Percentiles rank a stretch among this genome's conserved stretches.
phyloP scores from a whole-genome alignment of 1,140 invertebrate genomes.

The Macrotrachela quadricornifera region DNA sequence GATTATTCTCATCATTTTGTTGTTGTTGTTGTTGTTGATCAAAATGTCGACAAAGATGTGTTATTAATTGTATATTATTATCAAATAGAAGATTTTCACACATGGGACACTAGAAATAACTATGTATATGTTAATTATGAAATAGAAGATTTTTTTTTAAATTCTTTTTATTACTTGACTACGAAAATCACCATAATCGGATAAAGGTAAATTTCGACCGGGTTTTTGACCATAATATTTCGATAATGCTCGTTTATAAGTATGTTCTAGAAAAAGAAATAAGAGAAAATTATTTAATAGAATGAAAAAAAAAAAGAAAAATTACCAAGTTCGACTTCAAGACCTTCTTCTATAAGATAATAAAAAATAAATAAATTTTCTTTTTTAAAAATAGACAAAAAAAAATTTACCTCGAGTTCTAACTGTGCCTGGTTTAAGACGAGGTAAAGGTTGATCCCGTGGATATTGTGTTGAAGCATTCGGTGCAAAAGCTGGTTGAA shows the following conservation, averaged over 20 bases:
- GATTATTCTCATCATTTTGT: too few relatives aligned
- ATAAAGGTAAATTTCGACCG: too few relatives aligned
- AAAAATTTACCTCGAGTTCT: background rate
- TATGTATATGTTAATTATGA: background rate
- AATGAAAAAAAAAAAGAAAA: background rate
- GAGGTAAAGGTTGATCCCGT: background rate
- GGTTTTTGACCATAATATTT: background rate
- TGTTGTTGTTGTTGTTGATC: background rate
- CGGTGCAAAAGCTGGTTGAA: background rate
- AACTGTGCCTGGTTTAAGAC: background rate
- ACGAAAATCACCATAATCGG: background rate
- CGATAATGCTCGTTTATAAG: background rate
- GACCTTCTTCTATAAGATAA: background rate
- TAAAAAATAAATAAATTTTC: background rate
- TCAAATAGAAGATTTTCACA: constrained; percentile 2
- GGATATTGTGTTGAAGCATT: too few relatives aligned
- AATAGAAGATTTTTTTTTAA: too few relatives aligned
- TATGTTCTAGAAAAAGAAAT: background rate
- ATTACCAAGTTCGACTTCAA: background rate
- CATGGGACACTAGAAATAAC: background rate
- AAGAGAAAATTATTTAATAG: background rate
- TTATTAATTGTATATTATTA: constrained; percentile 3
- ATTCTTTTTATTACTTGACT: background rate
- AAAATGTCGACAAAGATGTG: constrained; percentile 8
- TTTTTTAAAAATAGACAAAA: too few relatives aligned